Percentiles rank a stretch among this genome's conserved stretches.
Evolutionary conservation across 2,797 vertebrate species (phyloP).

Genomic region (Enteromius paludinosus): DNA sequence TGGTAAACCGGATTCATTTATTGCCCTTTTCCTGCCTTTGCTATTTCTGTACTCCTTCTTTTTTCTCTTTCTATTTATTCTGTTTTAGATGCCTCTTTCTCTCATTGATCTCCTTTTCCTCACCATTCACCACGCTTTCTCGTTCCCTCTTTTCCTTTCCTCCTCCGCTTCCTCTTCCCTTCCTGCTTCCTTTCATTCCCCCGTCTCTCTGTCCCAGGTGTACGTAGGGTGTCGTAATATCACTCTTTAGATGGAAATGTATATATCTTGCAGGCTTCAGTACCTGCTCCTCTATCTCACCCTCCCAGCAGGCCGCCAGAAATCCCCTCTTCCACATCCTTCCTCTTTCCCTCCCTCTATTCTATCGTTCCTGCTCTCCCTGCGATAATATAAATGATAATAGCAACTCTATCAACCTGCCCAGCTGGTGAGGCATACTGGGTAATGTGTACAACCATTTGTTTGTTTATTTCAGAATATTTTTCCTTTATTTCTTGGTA

Average conservation of each 20-base stretch:
- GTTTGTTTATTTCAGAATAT: conserved; percentile 41
- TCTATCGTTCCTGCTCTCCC: conserved; percentile 35
- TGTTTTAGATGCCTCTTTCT: conserved; percentile 4
- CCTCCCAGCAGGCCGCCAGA: conserved; percentile 23
- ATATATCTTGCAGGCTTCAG: conserved; percentile 42
- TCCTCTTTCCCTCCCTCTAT: conserved; percentile 12
- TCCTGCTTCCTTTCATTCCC: conserved; percentile 31
- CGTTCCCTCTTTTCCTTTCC: conserved; percentile 1
- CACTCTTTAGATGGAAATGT: conserved; percentile 58
- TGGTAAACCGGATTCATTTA: conserved; percentile 10
- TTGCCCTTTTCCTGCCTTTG: conserved; percentile 8
- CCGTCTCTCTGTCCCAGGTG: conserved; percentile 30
- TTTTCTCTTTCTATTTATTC: neutral
- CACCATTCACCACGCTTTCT: neutral
- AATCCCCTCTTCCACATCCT: conserved; percentile 15
- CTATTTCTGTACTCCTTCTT: conserved; percentile 5
- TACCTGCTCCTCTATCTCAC: conserved; percentile 11
- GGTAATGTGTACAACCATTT: conserved; percentile 48
- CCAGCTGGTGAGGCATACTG: conserved; percentile 47
- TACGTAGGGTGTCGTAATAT: conserved; percentile 43
- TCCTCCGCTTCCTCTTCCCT: conserved; percentile 20
- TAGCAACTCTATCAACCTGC: conserved; percentile 45
- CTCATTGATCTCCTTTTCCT: conserved; percentile 23
- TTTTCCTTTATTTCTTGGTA: conserved; percentile 25
- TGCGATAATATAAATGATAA: conserved; percentile 59